A percentile compares a stretch with the other conserved stretches of the same genome.
Conservation (phyloP, 2,113 vertebrate genomes). For the Callorhinus ursinus region DNA sequence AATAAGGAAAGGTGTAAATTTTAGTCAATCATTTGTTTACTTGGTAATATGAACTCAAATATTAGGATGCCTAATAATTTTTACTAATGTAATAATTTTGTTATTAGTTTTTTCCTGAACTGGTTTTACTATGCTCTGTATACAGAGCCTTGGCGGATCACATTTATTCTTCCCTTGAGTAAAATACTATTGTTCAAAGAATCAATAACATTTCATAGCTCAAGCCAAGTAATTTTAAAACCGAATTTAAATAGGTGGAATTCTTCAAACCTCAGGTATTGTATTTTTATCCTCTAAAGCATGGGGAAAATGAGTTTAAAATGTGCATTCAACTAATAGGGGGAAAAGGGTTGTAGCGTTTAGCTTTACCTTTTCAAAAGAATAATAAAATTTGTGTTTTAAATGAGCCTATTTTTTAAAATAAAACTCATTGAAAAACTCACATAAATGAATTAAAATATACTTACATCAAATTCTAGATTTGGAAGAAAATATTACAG, state of each 20-base stretch:
- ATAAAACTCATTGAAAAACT: background rate
- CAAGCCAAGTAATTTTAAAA: slow-evolving; percentile 29
- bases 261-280: background rate
- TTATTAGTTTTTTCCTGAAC: background rate
- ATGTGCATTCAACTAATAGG: background rate
- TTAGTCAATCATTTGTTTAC: background rate
- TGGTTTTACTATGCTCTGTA: background rate
- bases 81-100: background rate
- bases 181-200: background rate
- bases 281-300: background rate
- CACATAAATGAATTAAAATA: background rate
- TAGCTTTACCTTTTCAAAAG: slow-evolving; percentile 25
- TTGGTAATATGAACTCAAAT: background rate
- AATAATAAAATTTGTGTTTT: background rate
- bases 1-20: background rate
- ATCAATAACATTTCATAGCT: slow-evolving; percentile 33
- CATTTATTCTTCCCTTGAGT: background rate
- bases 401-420: background rate
- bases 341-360: background rate
- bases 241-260: background rate
- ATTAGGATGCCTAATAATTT: background rate
- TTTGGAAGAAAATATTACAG: background rate
- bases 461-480: background rate
- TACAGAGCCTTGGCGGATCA: background rate
- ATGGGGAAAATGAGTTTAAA: background rate